Evolutionary conservation across 2,888 invertebrate species (phyloP).

Genomic region (Stenodera caucasica): DNA sequence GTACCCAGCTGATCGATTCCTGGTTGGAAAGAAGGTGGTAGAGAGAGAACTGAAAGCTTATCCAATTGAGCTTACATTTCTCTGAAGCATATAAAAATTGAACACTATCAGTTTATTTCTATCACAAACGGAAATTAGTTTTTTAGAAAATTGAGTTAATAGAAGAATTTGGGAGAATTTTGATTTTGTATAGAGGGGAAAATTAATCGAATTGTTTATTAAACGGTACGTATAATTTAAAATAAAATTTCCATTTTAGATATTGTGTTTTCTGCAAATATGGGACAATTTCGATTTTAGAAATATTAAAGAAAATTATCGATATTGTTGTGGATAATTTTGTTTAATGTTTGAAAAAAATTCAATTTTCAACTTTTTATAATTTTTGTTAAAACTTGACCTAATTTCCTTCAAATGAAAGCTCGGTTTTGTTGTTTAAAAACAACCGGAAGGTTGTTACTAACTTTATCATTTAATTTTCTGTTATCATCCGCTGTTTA

Average conservation of each 20-base stretch:
- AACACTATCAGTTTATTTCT: background rate
- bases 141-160: too few species aligned
- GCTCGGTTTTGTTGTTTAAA: background rate
- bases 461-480: background rate
- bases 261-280: background rate
- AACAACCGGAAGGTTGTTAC: background rate
- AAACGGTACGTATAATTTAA: background rate
- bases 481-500: background rate
- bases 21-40: conserved; percentile 33
- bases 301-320: background rate
- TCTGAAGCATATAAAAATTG: background rate
- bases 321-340: background rate
- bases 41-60: conserved; percentile 28
- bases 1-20: conserved; percentile 54
- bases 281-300: background rate
- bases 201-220: background rate
- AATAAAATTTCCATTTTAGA: background rate
- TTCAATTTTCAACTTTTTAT: too few species aligned
- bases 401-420: background rate
- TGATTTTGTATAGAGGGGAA: background rate
- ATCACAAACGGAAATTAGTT: background rate
- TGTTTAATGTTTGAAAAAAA: background rate
- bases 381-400: background rate
- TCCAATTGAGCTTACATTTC: background rate
- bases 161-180: background rate